Evolutionary conservation across 2,797 vertebrate species (phyloP), one percentile per base, ranked within the genome.

Genomic region (Cyclura pinguis): DNA sequence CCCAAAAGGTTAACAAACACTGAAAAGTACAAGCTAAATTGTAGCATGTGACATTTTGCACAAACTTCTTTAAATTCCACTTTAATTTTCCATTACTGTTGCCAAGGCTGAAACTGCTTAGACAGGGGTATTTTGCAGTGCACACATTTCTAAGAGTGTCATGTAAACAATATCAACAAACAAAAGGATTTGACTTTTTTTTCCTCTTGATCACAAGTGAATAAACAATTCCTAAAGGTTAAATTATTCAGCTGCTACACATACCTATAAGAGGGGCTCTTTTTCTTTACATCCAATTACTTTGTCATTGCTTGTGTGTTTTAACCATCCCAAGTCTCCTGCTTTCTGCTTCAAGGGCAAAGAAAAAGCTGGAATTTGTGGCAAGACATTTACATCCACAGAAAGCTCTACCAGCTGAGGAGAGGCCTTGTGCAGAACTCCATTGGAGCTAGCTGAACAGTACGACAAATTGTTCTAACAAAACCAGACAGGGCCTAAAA

Each of bases 211-310:
- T 97, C 95, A 94, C 91, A 95, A 96, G 95, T 95, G 96, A 97
- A 96, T 93, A 95, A 96, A 97, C 94, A 96, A 96, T 90, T 95
- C 94, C 96, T 97, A 97, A 80, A 97, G 97, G 96, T 96, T 97
- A 97, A 96, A 95, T 96, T 96, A 97, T 97, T 97, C 95, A 97
- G 96, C 95, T 95, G 96, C 91, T 94, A 87, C 86, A 88, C 94
- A 85, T 95, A 96, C 91, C 74, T 94, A 85, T 80, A 96, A 93
- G 94, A 91, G 92, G 64, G 82, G 90, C 13, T 64, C 78, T 81
- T 92, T 93, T 92, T 86, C 90, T 50, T 93, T 90, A 94, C 93
- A 96, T 93, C 95, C 95, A 95, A 91, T 96, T 97, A 93, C 93
- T 93, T 92, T 96, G 93, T 92, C 57, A 77, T 6, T 69, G 86